Evolutionary conservation across 2,888 invertebrate species (phyloP).

Genomic region (Tachina lurida): DNA sequence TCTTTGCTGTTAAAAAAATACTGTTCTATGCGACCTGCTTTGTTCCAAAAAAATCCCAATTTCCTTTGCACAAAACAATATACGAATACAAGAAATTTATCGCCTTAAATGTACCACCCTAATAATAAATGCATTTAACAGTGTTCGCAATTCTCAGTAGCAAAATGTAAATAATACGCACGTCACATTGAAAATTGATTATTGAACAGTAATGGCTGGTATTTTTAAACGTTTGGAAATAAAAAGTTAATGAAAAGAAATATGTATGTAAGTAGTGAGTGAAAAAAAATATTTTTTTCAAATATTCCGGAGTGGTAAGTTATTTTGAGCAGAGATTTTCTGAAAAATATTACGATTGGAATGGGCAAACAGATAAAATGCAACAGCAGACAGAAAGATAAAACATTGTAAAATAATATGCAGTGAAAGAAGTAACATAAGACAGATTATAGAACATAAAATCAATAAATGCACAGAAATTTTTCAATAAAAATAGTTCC

Average conservation of each 20-base stretch:
- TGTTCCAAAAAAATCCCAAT: too few relatives aligned
- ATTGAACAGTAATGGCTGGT: slow-evolving; percentile 58
- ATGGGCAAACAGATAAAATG: slow-evolving; percentile 37
- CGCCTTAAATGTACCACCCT: neutral
- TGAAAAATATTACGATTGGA: neutral
- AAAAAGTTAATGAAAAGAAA: neutral
- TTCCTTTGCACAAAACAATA: too few relatives aligned
- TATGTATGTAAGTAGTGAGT: neutral
- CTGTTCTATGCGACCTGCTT: too few relatives aligned
- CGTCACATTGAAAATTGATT: slow-evolving; percentile 63
- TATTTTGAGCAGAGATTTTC: slow-evolving; percentile 33
- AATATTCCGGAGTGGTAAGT: neutral
- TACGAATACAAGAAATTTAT: too few relatives aligned
- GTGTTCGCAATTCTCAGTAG: slow-evolving; percentile 33
- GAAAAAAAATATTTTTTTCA: neutral
- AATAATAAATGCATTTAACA: slow-evolving; percentile 19
- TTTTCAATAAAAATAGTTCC: neutral
- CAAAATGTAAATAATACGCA: slow-evolving; percentile 62
- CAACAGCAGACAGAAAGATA: slow-evolving; percentile 19
- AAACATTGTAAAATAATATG: slow-evolving; percentile 1
- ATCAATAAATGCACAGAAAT: slow-evolving; percentile 1
- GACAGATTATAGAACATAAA: slow-evolving; percentile 2
- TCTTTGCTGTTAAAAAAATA: too few relatives aligned
- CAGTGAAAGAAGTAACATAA: neutral
- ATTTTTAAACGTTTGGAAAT: slow-evolving; percentile 29